A percentile compares a stretch with the other conserved stretches of the same genome.
Evolutionary conservation across 2,113 vertebrate species (phyloP).

Genomic region (Chinchilla lanigera): DNA sequence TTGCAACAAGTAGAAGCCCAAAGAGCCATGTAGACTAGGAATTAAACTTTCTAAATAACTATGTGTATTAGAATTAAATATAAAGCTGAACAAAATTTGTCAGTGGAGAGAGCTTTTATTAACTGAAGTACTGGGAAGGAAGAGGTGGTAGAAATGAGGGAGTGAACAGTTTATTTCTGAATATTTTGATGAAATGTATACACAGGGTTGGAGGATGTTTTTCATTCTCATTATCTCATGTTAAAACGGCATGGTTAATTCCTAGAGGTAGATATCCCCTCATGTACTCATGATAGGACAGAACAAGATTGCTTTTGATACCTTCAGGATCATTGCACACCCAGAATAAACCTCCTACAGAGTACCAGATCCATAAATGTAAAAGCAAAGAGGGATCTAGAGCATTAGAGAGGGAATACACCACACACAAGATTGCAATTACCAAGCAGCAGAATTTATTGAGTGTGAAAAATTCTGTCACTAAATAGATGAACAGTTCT

Average conservation of each 20-base stretch:
- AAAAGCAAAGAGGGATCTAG: slow-evolving; percentile 64
- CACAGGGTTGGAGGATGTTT: not conserved
- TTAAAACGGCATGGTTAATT: slow-evolving; percentile 58
- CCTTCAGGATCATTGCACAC: slow-evolving; percentile 23
- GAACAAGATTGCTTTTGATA: slow-evolving; percentile 26
- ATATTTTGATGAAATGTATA: slow-evolving; percentile 65
- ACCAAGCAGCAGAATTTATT: slow-evolving; percentile 68
- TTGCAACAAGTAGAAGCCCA: not conserved
- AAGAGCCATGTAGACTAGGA: not conserved
- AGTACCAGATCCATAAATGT: slow-evolving; percentile 32
- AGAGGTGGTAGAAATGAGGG: not conserved
- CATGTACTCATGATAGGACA: not conserved
- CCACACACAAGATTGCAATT: slow-evolving; percentile 59
- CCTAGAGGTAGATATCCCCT: slow-evolving; percentile 28
- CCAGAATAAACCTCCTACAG: not conserved
- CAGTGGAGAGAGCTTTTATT: not conserved
- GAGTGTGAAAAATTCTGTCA: slow-evolving; percentile 74
- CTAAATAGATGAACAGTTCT: slow-evolving; percentile 79
- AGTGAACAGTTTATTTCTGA: slow-evolving; percentile 25
- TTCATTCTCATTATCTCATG: slow-evolving; percentile 39
- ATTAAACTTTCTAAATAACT: slow-evolving; percentile 26
- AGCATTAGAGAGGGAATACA: slow-evolving; percentile 49
- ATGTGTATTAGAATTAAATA: not conserved
- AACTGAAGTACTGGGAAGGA: slow-evolving; percentile 27
- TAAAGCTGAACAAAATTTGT: not conserved